Percentiles rank a stretch among this genome's conserved stretches.
Conservation (phyloP, 2,888 invertebrate genomes). For the Tortrix viridana region DNA sequence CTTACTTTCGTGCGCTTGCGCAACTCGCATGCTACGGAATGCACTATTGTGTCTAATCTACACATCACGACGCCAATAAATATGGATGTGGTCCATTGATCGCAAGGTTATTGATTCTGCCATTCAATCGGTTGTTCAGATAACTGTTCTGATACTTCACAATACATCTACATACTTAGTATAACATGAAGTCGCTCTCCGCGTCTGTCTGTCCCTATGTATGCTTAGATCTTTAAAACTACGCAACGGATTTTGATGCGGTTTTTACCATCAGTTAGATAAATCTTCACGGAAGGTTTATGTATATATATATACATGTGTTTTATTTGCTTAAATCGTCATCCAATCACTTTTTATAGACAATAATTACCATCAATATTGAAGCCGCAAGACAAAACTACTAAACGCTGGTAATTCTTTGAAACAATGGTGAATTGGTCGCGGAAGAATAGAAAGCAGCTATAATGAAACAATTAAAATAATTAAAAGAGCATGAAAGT, state of each 20-base stretch:
- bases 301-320: too few species aligned
- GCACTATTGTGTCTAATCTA: slow-evolving; percentile 52
- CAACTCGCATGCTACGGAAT: slow-evolving; percentile 30
- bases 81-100: slow-evolving; percentile 35
- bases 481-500: slow-evolving; percentile 26
- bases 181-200: too few species aligned
- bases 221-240: too few species aligned
- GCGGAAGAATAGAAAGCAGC: slow-evolving; percentile 30
- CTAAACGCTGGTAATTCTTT: slow-evolving; percentile 17
- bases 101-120: slow-evolving; percentile 26
- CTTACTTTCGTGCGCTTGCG: slow-evolving; percentile 49
- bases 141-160: too few species aligned
- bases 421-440: slow-evolving; percentile 25
- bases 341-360: not conserved
- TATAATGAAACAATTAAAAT: slow-evolving; percentile 31
- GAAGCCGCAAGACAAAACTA: slow-evolving; percentile 23
- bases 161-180: too few species aligned
- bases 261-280: too few species aligned
- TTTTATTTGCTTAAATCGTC: too few species aligned
- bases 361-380: slow-evolving; percentile 14
- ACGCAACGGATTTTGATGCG: too few species aligned
- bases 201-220: too few species aligned
- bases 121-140: not conserved
- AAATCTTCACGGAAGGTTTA: too few species aligned
- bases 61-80: slow-evolving; percentile 59